Evolutionary conservation across 2,797 vertebrate genomes (phyloP), one percentile per base, ranked within the genome.

Genomic region (Sebastolobus altivelis): DNA sequence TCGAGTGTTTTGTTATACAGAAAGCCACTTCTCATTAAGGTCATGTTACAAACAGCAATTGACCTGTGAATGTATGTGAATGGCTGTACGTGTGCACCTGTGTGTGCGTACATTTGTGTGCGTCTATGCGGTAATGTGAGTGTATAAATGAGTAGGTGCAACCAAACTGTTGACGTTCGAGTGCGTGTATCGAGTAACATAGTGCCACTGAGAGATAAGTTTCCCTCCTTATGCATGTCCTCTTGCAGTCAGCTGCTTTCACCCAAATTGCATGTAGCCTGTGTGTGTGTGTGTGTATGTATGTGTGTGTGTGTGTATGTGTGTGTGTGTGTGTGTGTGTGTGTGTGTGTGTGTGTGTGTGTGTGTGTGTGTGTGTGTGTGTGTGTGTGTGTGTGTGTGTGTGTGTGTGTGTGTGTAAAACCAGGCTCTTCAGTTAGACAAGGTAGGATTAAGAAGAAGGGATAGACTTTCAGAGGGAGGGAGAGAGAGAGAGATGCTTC

Each of bases 391-490:
- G 68, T 71, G 67, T 67, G 77, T 69, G 69, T 75, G 77, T 61
- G 55, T 58, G 77, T 62, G 68, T 81, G 59, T 77, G 77, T 61
- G 70, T 75, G 75, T 79, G 27, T 70, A 80, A 89, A 90, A 87
- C 82, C 69, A 70, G 83, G 83, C 92, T 85, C 93, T 94, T 90
- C 85, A 92, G 88, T 87, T 85, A 71, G 89, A 91, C 92, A 87
- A 92, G 92, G 93, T 92, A n/a, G 93, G 95, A 94, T 95, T 94
- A 94, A 89, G 88, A 77, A 87, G 87, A 91, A 85, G 75, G 84
- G 91, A 92, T 93, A 92, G 92, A 93, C 84, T 94, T 94, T 93
- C 93, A 90, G 84, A 79, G 81, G 63, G 89, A 75, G 72, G 82
- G 87, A 77, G 79, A 76, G 72, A 58, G 81, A 56, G 79, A 80